phyloP scores from a whole-genome alignment of 2,113 vertebrate species.

The Irena cyanogastra region DNA sequence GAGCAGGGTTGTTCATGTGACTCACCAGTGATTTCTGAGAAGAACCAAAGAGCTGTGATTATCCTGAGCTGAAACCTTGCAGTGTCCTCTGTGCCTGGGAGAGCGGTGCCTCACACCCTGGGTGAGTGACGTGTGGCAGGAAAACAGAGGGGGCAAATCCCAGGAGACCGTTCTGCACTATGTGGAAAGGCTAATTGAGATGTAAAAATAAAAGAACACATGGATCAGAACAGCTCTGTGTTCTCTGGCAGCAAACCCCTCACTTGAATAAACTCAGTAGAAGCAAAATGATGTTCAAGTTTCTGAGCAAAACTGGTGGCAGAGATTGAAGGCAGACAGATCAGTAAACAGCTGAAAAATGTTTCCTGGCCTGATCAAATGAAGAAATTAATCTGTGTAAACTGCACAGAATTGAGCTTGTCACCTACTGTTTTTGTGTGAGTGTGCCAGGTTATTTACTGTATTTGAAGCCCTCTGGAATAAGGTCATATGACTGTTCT shows the following conservation, averaged over 20 bases:
- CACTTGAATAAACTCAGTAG: background rate
- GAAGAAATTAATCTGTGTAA: background rate
- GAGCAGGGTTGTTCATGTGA: background rate
- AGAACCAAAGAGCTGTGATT: background rate
- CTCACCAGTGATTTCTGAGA: conserved; percentile 8
- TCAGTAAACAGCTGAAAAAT: background rate
- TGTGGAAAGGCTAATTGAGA: background rate
- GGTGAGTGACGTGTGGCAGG: background rate
- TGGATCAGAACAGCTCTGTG: background rate
- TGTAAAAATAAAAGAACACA: background rate
- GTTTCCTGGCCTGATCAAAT: background rate
- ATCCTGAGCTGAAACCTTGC: background rate
- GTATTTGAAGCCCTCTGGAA: background rate
- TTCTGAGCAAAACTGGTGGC: background rate
- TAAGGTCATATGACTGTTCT: background rate
- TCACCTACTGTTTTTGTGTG: background rate
- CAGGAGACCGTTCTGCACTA: background rate
- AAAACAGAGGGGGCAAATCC: background rate
- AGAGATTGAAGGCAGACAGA: background rate
- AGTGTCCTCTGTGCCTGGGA: background rate
- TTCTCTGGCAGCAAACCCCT: background rate
- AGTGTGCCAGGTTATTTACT: background rate
- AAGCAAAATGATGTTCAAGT: background rate
- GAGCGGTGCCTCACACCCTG: background rate
- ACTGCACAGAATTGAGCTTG: background rate